Evolutionary conservation across 2,888 invertebrate species (phyloP).

Genomic region (Cordilura impudica): DNA sequence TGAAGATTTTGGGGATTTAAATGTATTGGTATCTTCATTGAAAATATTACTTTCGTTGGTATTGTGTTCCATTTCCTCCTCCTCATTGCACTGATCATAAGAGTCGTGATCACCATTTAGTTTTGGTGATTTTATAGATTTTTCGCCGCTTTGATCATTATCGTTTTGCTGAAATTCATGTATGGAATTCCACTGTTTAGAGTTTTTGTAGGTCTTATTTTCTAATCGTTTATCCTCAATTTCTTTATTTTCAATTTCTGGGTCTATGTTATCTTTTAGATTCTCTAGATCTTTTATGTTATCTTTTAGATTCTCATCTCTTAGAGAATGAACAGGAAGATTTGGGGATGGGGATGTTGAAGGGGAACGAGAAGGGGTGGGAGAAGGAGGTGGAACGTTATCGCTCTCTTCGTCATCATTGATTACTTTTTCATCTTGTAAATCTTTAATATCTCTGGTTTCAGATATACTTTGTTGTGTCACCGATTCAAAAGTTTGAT

Average conservation of each 20-base stretch:
- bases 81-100: not conserved
- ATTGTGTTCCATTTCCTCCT: not conserved
- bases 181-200: not conserved
- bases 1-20: not conserved
- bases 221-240: not conserved
- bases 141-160: not conserved
- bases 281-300: constrained; percentile 2
- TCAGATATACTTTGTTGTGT: constrained; percentile 10
- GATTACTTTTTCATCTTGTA: not conserved
- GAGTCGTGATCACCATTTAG: constrained; percentile 54
- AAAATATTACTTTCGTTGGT: not conserved
- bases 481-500: constrained; percentile 1
- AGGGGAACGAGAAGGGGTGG: not conserved
- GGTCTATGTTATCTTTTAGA: too few species aligned
- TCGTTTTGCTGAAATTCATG: not conserved
- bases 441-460: not conserved
- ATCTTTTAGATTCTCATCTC: constrained; percentile 10
- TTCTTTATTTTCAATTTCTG: not conserved
- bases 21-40: constrained; percentile 15
- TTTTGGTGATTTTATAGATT: constrained; percentile 1
- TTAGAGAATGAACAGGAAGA: not conserved
- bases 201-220: not conserved
- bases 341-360: not conserved
- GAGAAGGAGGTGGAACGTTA: not conserved
- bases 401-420: not conserved